Evolutionary conservation across 1,140 invertebrate genomes (phyloP), one percentile per base, ranked within the genome.

Genomic region (Drosophila funebris): DNA sequence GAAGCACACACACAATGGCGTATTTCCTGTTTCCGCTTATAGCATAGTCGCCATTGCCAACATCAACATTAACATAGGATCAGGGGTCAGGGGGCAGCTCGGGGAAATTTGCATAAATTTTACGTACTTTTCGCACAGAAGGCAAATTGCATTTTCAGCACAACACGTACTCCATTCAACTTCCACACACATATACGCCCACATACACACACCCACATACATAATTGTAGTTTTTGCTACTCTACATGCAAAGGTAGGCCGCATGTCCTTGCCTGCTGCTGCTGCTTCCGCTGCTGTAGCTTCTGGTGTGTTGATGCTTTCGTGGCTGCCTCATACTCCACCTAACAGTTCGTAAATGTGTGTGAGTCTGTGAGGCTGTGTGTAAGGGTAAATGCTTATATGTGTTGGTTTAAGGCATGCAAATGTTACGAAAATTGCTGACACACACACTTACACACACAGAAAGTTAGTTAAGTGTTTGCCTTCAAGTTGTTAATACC

Each of bases 121-220:
- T 87, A 79, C 82, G 82, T 87, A 85, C 82, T 87, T 85, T 85
- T 85, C 82, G 78, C 74, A 85, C 82, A 82, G 82, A 87, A 82
- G 82, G 82, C 82, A 85, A 85, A 85, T 85, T 85, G 82, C 82
- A 85, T 85, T 85, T 85, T 85, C 82, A 85, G 82, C 82, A 85
- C 85, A 85, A 85, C 82, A 85, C 82, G 82, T 85, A 85, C 82
- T 85, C 82, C 82, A 85, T 85, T 85, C 82, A 82, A 76, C 82
- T 81, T 81, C 68, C 63, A 53, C 70, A 33, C 31, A 8, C 16
- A 22, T 33, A n/a, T 37, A 9, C 24, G 27, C 56, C 22, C 54
- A 29, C 33, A 56, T 61, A 63, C 44, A 67, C 48, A 73, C 53
- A 62, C 46, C 5, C 48, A 27, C 68, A 66, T 46, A 56, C 60